phyloP scores from a whole-genome alignment of 1,140 invertebrate species.

The Lasaia peninsularis region DNA sequence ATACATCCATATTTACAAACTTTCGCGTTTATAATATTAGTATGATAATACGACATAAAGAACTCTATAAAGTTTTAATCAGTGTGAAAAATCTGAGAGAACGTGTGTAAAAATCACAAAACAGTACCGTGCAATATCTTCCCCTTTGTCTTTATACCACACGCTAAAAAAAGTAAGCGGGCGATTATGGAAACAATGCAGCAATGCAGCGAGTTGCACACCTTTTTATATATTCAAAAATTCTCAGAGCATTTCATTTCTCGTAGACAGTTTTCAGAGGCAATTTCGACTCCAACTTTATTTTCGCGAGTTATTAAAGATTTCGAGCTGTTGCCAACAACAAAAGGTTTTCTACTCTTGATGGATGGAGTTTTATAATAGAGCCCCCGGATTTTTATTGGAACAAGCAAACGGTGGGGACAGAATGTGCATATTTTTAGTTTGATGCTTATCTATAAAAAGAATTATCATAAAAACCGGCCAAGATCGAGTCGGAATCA shows the following conservation, averaged over 20 bases:
- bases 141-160: conserved; percentile 16
- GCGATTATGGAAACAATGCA: conserved; percentile 32
- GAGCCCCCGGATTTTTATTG: too few species aligned
- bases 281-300: neutral
- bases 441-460: too few species aligned
- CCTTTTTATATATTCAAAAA: conserved; percentile 26
- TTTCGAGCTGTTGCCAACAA: neutral
- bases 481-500: too few species aligned
- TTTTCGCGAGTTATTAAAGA: conserved; percentile 1
- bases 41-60: neutral
- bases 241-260: conserved; percentile 12
- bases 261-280: conserved; percentile 9
- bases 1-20: too few species aligned
- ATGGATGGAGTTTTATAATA: conserved; percentile 2
- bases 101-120: neutral
- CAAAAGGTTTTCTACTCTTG: neutral
- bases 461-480: too few species aligned
- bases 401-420: too few species aligned
- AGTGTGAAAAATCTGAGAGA: neutral
- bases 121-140: conserved; percentile 3
- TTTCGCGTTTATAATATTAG: too few species aligned
- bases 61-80: neutral
- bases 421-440: too few species aligned
- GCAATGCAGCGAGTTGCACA: conserved; percentile 6
- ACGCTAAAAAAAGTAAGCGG: conserved; percentile 26